phyloP scores from a whole-genome alignment of 1,140 invertebrate genomes.

The Drosophila varians region DNA sequence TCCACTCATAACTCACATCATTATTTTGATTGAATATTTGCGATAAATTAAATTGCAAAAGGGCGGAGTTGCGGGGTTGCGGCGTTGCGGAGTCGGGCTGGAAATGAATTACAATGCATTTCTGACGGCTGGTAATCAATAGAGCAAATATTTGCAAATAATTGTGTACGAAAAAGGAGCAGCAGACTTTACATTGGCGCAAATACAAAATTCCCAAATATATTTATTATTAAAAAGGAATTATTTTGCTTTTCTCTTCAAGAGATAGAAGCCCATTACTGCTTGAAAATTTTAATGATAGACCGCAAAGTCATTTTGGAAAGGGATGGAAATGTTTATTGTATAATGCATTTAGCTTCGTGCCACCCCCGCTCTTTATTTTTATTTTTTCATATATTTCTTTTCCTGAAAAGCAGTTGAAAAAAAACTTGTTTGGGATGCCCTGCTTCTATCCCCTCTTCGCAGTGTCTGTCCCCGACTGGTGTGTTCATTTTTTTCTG shows the following conservation, averaged over 20 bases:
- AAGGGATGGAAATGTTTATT: slow-evolving; percentile 31
- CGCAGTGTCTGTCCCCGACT: slow-evolving; percentile 15
- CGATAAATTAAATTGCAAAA: slow-evolving; percentile 82
- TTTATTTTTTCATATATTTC: slow-evolving; percentile 1
- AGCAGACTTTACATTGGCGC: slow-evolving; percentile 22
- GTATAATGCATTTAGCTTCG: slow-evolving; percentile 36
- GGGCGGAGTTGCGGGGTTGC: too few species aligned
- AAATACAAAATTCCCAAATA: background rate
- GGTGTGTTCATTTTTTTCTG: slow-evolving; percentile 18
- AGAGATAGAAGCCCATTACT: background rate
- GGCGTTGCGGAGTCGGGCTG: slow-evolving; percentile 28
- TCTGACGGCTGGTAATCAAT: slow-evolving; percentile 59
- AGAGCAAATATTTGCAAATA: slow-evolving; percentile 74
- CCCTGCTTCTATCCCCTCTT: slow-evolving; percentile 7
- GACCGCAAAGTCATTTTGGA: slow-evolving; percentile 25
- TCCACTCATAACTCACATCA: slow-evolving; percentile 60
- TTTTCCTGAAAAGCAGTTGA: slow-evolving; percentile 11
- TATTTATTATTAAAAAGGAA: too few species aligned
- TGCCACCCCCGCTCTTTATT: slow-evolving; percentile 20
- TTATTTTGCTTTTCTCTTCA: background rate
- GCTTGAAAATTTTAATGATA: background rate
- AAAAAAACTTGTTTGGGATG: slow-evolving; percentile 53
- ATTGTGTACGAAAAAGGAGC: slow-evolving; percentile 11
- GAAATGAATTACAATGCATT: slow-evolving; percentile 56
- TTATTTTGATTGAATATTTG: slow-evolving; percentile 83